Base-by-base conservation (phyloP, 2,113 vertebrate species). In the Eonycteris spelaea region DNA sequence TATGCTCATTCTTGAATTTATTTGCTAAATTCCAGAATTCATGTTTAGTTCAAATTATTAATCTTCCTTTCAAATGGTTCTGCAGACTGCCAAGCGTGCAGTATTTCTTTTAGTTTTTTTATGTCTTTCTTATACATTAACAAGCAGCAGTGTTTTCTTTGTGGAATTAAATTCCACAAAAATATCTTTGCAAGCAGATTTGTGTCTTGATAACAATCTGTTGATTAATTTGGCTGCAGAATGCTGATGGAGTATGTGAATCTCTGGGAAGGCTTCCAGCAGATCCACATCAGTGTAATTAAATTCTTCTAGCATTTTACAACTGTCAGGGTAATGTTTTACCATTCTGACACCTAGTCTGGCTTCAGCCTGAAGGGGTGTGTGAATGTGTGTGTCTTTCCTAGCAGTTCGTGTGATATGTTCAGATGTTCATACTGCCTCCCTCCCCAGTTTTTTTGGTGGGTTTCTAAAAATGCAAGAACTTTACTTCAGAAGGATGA, bases 121-220 rank as follows among this genome's bases (percentile, higher is more conserved):
- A 95, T 57, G 65, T 86, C 51, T 95, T 90, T 89, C 95, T 90
- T 71, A 59, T 86, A 95, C 35, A 33, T 77, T 77, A 92, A 94
- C 87, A 92, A 90, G 90, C 74, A 70, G 71, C 65, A 43, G 83
- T 95, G 75, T 95, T 97, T 97, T 94, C 88, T 94, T 92, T 77
- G 94, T 88, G 93, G 82, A 94, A 96, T 96, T 90, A 94, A 90
- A 95, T 88, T 84, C 65, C 80, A 61, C 90, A 90, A 90, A 97
- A 96, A 95, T 96, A 96, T 96, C 97, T 95, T 86, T 93, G 97
- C 95, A 90, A 95, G 92, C 97, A 97, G 95, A 97, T 94, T 95
- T 97, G 92, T 63, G 90, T 97, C 94, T 96, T 86, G 97, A 97
- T 97, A 96, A 97, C 94, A 95, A 88, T 96, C 97, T 97, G 94